phyloP scores from a whole-genome alignment of 2,888 invertebrate genomes.

The Entomobrya multifasciata region DNA sequence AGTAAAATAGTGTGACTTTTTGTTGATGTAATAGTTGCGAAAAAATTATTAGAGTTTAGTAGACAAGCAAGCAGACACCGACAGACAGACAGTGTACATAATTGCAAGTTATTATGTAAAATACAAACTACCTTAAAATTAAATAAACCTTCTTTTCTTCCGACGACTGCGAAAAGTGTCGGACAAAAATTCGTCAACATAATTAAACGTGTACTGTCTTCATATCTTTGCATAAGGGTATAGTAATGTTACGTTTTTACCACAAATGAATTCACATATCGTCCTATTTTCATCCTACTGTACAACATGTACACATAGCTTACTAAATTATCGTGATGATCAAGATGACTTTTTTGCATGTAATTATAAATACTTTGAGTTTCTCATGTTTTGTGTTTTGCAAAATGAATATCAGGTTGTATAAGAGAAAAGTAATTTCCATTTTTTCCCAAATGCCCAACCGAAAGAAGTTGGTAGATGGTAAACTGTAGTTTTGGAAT shows the following conservation, averaged over 20 bases:
- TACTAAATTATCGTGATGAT: not conserved
- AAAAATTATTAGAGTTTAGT: too few relatives aligned
- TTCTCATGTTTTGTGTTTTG: not conserved
- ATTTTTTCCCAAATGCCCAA: not conserved
- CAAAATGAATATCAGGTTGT: not conserved
- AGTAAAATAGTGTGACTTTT: not conserved
- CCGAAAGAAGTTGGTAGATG: not conserved
- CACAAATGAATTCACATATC: too few relatives aligned
- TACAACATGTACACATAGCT: not conserved
- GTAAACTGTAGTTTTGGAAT: too few relatives aligned
- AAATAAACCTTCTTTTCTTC: slow-evolving; percentile 21
- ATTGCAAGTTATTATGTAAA: not conserved
- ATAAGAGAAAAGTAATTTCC: not conserved
- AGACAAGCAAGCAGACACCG: slow-evolving; percentile 15
- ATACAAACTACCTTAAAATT: not conserved
- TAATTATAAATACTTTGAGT: not conserved
- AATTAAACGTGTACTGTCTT: too few relatives aligned
- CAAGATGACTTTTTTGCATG: not conserved
- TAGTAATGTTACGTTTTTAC: too few relatives aligned
- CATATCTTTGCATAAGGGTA: too few relatives aligned
- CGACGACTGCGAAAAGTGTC: slow-evolving; percentile 7
- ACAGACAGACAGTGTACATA: slow-evolving; percentile 35
- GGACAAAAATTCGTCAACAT: slow-evolving; percentile 1
- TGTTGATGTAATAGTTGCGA: not conserved
- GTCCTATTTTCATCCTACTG: not conserved